Evolutionary conservation across 2,888 invertebrate genomes (phyloP).

Genomic region (Zhuqinia jingwanae): DNA sequence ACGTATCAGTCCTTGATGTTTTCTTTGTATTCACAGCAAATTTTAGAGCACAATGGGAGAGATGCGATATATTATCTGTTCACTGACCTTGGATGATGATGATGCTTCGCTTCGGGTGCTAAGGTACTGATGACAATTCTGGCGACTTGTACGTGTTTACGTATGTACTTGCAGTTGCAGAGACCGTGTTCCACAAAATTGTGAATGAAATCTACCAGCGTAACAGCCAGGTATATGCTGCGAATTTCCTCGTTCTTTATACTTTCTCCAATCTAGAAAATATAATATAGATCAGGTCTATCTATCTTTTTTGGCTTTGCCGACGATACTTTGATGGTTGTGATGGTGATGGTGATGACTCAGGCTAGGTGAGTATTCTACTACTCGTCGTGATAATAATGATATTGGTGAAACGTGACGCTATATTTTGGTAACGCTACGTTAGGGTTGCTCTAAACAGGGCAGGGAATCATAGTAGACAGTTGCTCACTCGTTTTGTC

Average conservation of each 20-base stretch:
- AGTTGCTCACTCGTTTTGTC: too few relatives aligned
- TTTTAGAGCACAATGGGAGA: too few relatives aligned
- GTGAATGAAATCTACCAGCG: background rate
- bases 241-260: background rate
- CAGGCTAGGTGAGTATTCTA: too few relatives aligned
- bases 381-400: too few relatives aligned
- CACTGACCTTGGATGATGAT: too few relatives aligned
- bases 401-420: slow-evolving; percentile 8
- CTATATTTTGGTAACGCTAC: background rate
- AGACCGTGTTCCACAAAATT: slow-evolving; percentile 5
- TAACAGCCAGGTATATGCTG: background rate
- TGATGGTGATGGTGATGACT: background rate
- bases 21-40: too few relatives aligned
- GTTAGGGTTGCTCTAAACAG: too few relatives aligned
- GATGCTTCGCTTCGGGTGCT: background rate
- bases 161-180: slow-evolving; percentile 10
- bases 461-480: too few relatives aligned
- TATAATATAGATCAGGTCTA: slow-evolving; percentile 31
- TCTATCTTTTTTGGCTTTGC: background rate
- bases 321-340: background rate
- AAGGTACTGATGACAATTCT: background rate
- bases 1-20: too few relatives aligned
- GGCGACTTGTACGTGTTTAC: background rate
- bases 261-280: background rate
- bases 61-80: too few relatives aligned